A percentile compares a stretch with the other conserved stretches of the same genome.
These are phyloP conservation scores for Morone chrysops DNA, from an alignment of 2,113 vertebrate genomes.

Conservation along the genomic window DNA sequence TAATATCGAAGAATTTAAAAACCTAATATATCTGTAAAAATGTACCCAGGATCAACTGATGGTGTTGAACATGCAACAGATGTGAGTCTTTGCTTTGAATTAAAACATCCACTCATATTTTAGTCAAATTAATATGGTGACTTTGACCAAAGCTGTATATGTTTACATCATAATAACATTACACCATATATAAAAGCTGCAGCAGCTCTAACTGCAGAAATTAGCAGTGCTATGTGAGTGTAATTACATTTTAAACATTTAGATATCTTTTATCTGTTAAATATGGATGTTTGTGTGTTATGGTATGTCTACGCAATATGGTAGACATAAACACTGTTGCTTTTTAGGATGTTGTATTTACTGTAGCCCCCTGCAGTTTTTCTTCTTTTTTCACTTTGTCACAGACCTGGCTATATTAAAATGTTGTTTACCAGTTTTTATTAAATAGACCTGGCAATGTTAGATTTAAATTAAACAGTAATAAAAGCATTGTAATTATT, in stretches of 20 bases:
- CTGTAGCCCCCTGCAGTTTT: not conserved
- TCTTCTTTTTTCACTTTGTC: not conserved
- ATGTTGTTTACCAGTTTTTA: no score
- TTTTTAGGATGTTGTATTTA: not conserved
- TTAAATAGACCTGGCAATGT: not conserved
- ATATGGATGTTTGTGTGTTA: not conserved
- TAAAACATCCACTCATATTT: not conserved
- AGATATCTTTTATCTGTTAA: conserved; percentile 4
- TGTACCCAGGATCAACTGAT: no score
- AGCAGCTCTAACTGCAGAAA: not conserved
- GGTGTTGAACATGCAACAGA: no score
- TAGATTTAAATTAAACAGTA: not conserved
- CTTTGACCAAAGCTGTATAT: not conserved
- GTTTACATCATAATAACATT: not conserved
- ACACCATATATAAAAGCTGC: not conserved
- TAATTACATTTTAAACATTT: conserved; percentile 38
- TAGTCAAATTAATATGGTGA: not conserved
- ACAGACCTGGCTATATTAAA: not conserved
- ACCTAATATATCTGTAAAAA: not conserved
- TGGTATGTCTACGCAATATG: not conserved
- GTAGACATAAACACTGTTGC: not conserved
- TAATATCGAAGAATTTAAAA: not conserved
- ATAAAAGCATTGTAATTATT: not conserved
- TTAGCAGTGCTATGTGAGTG: not conserved
- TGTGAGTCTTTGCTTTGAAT: not conserved